phyloP scores from a whole-genome alignment of 2,888 invertebrate species.

The Drosophila robusta region DNA sequence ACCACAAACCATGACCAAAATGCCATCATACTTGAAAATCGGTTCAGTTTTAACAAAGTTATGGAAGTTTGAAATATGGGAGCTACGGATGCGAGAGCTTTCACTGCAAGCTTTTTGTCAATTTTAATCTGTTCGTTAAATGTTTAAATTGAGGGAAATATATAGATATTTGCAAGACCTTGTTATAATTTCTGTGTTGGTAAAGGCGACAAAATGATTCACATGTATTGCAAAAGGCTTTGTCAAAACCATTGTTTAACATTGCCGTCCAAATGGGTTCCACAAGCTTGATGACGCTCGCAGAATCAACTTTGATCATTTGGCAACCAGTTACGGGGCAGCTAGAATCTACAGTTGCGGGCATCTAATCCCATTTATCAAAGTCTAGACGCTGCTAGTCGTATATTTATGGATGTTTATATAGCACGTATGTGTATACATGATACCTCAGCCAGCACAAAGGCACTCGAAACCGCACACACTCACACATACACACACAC shows the following conservation, averaged over 20 bases:
- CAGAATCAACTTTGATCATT: background rate
- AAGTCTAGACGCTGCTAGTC: conserved; percentile 56
- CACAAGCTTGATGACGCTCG: background rate
- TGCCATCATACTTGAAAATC: too few species aligned
- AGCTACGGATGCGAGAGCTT: too few species aligned
- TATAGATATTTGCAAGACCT: too few species aligned
- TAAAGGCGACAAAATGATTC: too few species aligned
- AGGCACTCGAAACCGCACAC: conserved; percentile 26
- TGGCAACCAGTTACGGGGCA: conserved; percentile 16
- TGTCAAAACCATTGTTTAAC: background rate
- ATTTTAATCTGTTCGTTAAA: too few species aligned
- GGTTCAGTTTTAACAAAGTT: too few species aligned
- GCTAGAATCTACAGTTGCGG: conserved; percentile 35
- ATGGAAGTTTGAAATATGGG: too few species aligned
- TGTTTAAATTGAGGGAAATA: too few species aligned
- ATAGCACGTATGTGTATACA: conserved; percentile 19
- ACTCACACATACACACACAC: conserved; percentile 17
- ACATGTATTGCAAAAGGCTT: too few species aligned
- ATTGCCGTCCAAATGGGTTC: background rate
- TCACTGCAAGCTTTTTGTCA: background rate
- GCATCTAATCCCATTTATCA: conserved; percentile 67
- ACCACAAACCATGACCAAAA: too few species aligned
- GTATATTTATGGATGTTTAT: conserved; percentile 11
- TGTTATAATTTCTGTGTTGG: too few species aligned
- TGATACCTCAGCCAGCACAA: conserved; percentile 33